Conservation (phyloP, 2,113 vertebrate species). For the Lasiurus cinereus region DNA sequence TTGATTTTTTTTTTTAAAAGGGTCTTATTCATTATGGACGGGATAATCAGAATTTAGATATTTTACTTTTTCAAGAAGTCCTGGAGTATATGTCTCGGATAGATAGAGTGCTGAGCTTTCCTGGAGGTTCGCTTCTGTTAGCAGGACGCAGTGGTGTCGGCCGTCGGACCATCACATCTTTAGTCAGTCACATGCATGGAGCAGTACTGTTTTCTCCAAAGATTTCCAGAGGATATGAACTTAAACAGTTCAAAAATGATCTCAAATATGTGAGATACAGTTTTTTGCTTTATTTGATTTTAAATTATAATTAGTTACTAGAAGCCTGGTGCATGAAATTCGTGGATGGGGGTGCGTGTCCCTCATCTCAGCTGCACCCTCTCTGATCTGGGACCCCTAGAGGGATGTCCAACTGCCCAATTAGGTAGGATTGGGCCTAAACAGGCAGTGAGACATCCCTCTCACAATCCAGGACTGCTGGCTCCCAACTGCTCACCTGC, state of each 20-base stretch:
- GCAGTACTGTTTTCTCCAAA: constrained; percentile 93
- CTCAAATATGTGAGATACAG: constrained; percentile 91
- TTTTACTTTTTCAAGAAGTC: constrained; percentile 96
- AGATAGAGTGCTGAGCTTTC: constrained; percentile 95
- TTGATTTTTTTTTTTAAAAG: constrained; percentile 84
- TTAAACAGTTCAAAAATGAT: constrained; percentile 97
- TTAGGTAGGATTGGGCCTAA: too few relatives aligned
- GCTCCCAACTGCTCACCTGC: too few relatives aligned
- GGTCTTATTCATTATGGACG: constrained; percentile 94
- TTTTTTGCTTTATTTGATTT: constrained; percentile 18
- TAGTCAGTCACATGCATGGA: constrained; percentile 97
- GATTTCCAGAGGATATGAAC: constrained; percentile 94
- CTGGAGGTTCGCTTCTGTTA: constrained; percentile 95
- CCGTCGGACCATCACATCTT: constrained; percentile 92
- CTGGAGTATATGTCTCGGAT: constrained; percentile 93
- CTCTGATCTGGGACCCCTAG: too few relatives aligned
- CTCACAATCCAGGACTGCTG: too few relatives aligned
- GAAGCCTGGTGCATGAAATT: too few relatives aligned
- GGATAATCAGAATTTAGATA: constrained; percentile 94
- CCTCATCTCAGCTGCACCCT: too few relatives aligned
- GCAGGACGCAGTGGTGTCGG: constrained; percentile 96
- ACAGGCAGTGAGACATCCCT: too few relatives aligned
- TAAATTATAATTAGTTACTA: background rate
- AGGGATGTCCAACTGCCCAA: too few relatives aligned
- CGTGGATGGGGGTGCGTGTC: too few relatives aligned